These are phyloP conservation scores for Neotoxoptera formosana DNA, from an alignment of 1,140 invertebrate genomes.

Conservation along the genomic window DNA sequence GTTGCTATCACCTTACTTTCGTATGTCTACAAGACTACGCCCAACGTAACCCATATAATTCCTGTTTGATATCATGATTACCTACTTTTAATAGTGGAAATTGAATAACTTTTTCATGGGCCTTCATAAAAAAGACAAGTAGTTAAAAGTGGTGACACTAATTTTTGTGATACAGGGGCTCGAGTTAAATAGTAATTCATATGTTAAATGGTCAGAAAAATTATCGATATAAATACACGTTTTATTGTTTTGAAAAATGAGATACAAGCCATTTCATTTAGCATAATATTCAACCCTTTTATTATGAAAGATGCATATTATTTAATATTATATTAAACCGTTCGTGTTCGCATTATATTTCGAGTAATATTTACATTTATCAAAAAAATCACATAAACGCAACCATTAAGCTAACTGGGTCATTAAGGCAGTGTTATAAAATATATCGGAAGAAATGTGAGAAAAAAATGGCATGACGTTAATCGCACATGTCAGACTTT, in stretches of 20 bases:
- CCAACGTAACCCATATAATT: too few relatives aligned
- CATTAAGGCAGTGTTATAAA: conserved; percentile 33
- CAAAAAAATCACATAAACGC: conserved; percentile 50
- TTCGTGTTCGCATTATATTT: conserved; percentile 36
- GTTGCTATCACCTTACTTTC: too few relatives aligned
- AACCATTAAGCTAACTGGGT: conserved; percentile 38
- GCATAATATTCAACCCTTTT: background rate
- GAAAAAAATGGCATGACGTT: conserved; percentile 16
- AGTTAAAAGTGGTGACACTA: background rate
- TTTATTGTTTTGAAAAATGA: background rate
- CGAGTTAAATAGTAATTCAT: background rate
- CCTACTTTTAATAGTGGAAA: background rate
- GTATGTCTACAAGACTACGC: too few relatives aligned
- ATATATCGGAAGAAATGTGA: conserved; percentile 31
- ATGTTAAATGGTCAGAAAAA: background rate
- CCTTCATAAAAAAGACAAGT: background rate
- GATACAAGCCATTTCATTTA: background rate
- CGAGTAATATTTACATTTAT: conserved; percentile 16
- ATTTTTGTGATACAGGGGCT: background rate
- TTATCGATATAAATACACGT: background rate
- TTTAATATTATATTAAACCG: background rate
- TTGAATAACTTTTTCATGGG: background rate
- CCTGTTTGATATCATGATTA: too few relatives aligned
- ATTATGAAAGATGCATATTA: background rate
- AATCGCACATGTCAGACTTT: conserved; percentile 47